These are phyloP conservation scores for Anodontia alba DNA, from an alignment of 2,888 invertebrate species.

Conservation along the genomic window DNA sequence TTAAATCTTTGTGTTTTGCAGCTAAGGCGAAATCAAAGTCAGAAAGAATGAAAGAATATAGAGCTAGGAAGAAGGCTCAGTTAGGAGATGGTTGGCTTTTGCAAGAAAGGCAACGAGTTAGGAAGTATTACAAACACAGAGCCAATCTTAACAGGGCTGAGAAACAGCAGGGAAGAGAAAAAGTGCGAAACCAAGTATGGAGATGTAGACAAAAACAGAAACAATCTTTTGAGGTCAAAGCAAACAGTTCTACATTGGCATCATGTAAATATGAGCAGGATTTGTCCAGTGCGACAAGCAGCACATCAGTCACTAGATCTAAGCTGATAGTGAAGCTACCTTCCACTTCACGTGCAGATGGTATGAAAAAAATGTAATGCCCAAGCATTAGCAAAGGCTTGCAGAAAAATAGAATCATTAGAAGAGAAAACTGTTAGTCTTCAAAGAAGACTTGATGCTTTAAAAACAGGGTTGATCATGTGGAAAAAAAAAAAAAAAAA, in stretches of 20 bases:
- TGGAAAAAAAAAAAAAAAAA: neutral
- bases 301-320: neutral
- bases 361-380: neutral
- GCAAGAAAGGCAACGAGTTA: conserved; percentile 23
- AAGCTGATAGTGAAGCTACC: neutral
- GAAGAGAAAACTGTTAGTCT: neutral
- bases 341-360: neutral
- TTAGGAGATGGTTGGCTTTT: conserved; percentile 28
- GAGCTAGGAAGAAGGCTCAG: conserved; percentile 32
- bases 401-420: neutral
- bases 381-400: neutral
- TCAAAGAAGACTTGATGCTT: neutral
- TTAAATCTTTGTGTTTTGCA: neutral
- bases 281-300: neutral
- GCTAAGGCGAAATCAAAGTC: conserved; percentile 39
- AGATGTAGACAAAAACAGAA: neutral
- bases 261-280: neutral
- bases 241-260: neutral
- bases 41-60: conserved; percentile 38
- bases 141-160: neutral
- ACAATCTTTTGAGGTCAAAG: neutral
- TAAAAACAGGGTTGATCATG: neutral
- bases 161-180: neutral
- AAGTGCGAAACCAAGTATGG: neutral
- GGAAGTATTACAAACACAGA: conserved; percentile 13